phyloP scores from a whole-genome alignment of 2,797 vertebrate genomes.

The Cuniculus paca region DNA sequence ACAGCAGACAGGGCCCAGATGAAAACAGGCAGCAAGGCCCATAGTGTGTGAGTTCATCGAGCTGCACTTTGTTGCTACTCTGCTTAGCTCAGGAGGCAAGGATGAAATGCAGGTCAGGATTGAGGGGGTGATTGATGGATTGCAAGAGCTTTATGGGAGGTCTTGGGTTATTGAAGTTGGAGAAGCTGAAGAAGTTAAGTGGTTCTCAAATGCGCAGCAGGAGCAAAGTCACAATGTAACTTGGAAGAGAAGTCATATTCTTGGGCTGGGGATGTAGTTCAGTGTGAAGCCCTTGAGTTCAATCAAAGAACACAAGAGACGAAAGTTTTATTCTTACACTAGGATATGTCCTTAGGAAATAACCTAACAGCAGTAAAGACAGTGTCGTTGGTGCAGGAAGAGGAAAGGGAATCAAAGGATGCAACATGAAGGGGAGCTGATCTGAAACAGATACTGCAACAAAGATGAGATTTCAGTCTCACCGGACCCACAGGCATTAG shows the following conservation, averaged over 20 bases:
- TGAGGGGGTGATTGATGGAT: not conserved
- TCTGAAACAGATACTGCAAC: constrained; percentile 53
- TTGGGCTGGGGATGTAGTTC: not conserved
- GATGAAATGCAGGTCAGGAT: not conserved
- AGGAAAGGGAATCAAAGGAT: constrained; percentile 10
- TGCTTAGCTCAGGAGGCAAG: not conserved
- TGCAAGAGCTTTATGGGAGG: not conserved
- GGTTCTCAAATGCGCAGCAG: not conserved
- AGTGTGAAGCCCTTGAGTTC: not conserved
- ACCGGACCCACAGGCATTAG: not conserved
- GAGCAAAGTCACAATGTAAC: constrained; percentile 4
- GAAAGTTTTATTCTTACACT: not conserved
- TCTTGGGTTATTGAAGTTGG: not conserved
- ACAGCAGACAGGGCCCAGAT: not conserved
- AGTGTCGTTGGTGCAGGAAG: not conserved
- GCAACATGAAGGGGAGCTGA: constrained; percentile 24
- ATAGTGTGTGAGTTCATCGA: not conserved
- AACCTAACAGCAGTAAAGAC: not conserved
- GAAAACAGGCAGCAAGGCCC: not conserved
- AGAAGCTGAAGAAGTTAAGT: constrained; percentile 23
- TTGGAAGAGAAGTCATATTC: constrained; percentile 25
- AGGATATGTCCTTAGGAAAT: constrained; percentile 15
- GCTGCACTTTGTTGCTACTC: not conserved
- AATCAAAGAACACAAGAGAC: not conserved
- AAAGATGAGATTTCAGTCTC: constrained; percentile 25